Evolutionary conservation across 2,888 invertebrate genomes (phyloP), one percentile per base, ranked within the genome.

Genomic region (Slavum lentiscoides): DNA sequence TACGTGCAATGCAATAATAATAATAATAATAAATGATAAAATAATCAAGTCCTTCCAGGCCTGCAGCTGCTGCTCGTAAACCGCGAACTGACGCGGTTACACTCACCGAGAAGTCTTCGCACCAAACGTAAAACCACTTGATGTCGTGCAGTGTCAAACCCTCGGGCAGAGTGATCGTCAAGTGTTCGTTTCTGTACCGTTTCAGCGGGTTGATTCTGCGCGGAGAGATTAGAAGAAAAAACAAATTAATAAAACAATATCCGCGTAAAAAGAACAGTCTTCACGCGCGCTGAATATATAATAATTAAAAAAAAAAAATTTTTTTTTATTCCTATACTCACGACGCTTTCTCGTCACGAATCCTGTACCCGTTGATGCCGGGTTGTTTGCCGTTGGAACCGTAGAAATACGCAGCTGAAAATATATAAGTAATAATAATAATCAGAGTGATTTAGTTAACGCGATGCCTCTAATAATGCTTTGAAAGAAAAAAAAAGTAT

Each of bases 101-200:
- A 89, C 91, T 91, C 85, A 96, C 96, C 81, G 93, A 89, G 85
- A 92, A 95, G 86, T 95, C 95, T 85, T 95, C 93, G 87, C 96
- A 96, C 94, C 95, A 97, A 59, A 97, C 91, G 17, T 94, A 92
- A 87, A 97, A 92, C 93, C 96, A 96, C 86, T 91, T 91, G 86
- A 95, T 90, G 87, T 93, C 94, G 85, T 90, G 90, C 82, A 96
- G 88, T 53, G 93, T 93, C 86, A 93, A 93, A 69, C 95, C 94
- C 84, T 95, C 95, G 0, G 96, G 96, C 84, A 96, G 88, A 19
- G 95, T 92, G 69, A 97, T 87, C 75, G 95, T 94, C 84, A 96
- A 89, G 85, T 92, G 91, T 87, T 94, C 92, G 84, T 92, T 93
- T 83, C 92, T 89, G 88, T 96, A 96, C 84, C 91, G 90, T 84